Evolutionary conservation across 2,888 invertebrate species (phyloP).

Genomic region (Lasioglossum lativentre): DNA sequence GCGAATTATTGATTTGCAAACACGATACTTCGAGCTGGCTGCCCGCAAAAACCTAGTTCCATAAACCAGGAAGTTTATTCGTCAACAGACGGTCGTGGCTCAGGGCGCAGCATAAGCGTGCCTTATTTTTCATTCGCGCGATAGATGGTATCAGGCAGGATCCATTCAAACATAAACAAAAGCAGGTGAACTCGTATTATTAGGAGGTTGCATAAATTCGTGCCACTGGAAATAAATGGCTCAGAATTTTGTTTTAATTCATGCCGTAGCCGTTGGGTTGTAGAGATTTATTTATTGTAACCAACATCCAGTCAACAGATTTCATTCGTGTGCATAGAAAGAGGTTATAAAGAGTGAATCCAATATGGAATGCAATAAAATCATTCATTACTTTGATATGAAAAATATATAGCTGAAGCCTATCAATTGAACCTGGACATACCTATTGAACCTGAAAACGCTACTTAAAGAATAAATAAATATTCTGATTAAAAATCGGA

Average conservation of each 20-base stretch:
- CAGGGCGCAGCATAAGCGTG: background rate
- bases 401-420: background rate
- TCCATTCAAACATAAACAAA: background rate
- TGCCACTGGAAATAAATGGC: background rate
- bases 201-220: background rate
- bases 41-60: background rate
- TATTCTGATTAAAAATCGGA: background rate
- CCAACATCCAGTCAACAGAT: background rate
- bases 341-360: background rate
- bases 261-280: background rate
- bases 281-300: background rate
- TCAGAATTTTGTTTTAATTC: background rate
- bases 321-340: background rate
- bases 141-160: conserved; percentile 2
- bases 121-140: background rate
- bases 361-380: background rate
- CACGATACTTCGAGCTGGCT: background rate
- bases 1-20: background rate
- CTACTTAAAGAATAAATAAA: background rate
- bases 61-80: background rate
- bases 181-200: background rate
- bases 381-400: background rate
- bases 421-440: background rate
- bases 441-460: background rate
- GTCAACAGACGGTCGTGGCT: background rate